Conservation (phyloP, 2,113 vertebrate genomes). For the Centrocercus urophasianus region DNA sequence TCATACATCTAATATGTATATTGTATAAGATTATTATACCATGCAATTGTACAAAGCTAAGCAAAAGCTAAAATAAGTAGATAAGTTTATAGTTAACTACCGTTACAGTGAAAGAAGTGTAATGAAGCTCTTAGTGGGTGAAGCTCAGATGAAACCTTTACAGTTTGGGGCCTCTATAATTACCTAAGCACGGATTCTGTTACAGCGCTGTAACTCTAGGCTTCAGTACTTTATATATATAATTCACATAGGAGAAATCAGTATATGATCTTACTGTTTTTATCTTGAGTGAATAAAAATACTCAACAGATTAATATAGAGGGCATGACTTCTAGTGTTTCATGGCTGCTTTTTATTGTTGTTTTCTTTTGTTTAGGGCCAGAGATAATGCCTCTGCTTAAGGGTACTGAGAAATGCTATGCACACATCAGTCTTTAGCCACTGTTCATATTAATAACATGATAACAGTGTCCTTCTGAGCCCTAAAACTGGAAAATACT, state of each 20-base stretch:
- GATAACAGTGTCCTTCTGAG: not conserved
- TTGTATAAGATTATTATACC: not conserved
- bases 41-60: not conserved
- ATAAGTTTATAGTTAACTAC: not conserved
- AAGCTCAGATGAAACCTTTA: not conserved
- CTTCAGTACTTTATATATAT: not conserved
- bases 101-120: not conserved
- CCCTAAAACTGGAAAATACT: not conserved
- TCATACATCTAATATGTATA: not conserved
- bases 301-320: not conserved
- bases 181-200: not conserved
- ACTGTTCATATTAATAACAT: not conserved
- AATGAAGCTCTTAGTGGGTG: not conserved
- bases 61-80: not conserved
- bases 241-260: not conserved
- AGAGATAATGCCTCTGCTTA: not conserved
- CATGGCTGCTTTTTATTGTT: not conserved
- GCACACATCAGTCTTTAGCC: not conserved
- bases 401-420: not conserved
- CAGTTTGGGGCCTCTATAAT: not conserved
- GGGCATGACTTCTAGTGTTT: rapidly evolving
- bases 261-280: not conserved
- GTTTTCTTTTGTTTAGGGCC: not conserved
- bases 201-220: not conserved
- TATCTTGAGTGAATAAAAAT: not conserved